Base-by-base conservation (phyloP, 2,888 invertebrate species). In the Oscheius sp. region DNA sequence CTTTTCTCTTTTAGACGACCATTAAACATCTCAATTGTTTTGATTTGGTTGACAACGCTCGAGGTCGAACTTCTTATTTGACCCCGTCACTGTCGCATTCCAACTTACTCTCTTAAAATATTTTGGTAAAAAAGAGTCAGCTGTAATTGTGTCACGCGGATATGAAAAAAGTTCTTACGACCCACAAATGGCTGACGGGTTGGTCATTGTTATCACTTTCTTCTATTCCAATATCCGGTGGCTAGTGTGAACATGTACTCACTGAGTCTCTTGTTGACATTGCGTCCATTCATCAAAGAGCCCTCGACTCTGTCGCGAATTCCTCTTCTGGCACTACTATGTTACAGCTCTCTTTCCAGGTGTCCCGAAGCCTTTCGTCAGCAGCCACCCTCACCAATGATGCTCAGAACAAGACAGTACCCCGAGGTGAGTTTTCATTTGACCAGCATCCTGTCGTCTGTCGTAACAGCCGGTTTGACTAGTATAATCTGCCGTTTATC, bases 381-480 rank as follows among this genome's bases (percentile, higher is more conserved):
- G 51, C 75, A 37, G 5, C 68, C 4, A 57, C 60, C 2, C 57
- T 75, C 76, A 59, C 74, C 77, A 70, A 68, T 48, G 77, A 83
- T 83, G 83, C 70, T 83, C 51, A 68, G 83, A 35, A 81, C 83
- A 2, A 76, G 83, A 13, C 83, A 83, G 75, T 81, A 79, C 65
- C 81, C 83, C 32, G 83, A 83, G 77, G 83, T 83, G n/a, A 59
- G 72, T 73, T 32, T 60, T 11, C n/a, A 21, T 21, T 21, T 21
- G 21, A 21, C 21, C 21, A 21, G 21, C 21, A 21, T 4, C 53
- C 4, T 21, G 3, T 13, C 11, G 7, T 53, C 35, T 68, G 68
- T 68, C 55, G 68, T 53, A 55, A 53, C 55, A 68, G 68, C 55
- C 65, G 65, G 65, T 65, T 51, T 33, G 35, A 37, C 37, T 37